A percentile compares a stretch with the other conserved stretches of the same genome.
Conservation (phyloP, 1,140 invertebrate genomes). For the Solenopsis invicta region DNA sequence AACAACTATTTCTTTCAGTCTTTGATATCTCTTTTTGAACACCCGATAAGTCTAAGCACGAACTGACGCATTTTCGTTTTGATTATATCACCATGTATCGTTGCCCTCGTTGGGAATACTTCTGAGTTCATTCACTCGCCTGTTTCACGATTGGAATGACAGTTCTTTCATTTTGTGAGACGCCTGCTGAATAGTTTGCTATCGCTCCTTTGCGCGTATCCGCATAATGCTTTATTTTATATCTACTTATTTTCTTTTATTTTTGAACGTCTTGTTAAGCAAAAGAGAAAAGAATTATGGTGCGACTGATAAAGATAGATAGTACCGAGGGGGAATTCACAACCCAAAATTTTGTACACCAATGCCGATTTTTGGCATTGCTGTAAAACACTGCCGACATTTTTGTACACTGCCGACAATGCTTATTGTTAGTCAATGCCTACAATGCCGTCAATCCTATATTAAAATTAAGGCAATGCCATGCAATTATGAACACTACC, state of each 20-base stretch:
- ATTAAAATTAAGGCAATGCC: no score
- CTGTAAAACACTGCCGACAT: no score
- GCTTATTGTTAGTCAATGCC: no score
- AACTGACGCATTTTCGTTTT: slow-evolving; percentile 36
- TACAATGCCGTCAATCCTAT: no score
- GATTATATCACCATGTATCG: slow-evolving; percentile 10
- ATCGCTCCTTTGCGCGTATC: not conserved
- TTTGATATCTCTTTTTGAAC: not conserved
- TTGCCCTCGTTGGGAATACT: slow-evolving; percentile 9
- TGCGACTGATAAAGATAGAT: not conserved
- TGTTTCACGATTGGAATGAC: not conserved
- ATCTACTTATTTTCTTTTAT: not conserved
- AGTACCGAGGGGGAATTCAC: no score
- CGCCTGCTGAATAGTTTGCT: not conserved
- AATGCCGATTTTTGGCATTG: no score
- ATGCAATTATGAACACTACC: no score
- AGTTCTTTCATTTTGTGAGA: slow-evolving; percentile 11
- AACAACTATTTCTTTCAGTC: not conserved
- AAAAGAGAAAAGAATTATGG: not conserved
- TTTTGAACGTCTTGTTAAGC: not conserved
- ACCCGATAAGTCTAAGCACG: not conserved
- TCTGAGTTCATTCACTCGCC: slow-evolving; percentile 39
- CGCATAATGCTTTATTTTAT: not conserved
- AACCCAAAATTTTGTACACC: no score
- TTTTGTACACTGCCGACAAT: no score